A percentile compares a stretch with the other conserved stretches of the same genome.
Conservation (phyloP, 2,113 vertebrate species). For the Paedocypris sp. region DNA sequence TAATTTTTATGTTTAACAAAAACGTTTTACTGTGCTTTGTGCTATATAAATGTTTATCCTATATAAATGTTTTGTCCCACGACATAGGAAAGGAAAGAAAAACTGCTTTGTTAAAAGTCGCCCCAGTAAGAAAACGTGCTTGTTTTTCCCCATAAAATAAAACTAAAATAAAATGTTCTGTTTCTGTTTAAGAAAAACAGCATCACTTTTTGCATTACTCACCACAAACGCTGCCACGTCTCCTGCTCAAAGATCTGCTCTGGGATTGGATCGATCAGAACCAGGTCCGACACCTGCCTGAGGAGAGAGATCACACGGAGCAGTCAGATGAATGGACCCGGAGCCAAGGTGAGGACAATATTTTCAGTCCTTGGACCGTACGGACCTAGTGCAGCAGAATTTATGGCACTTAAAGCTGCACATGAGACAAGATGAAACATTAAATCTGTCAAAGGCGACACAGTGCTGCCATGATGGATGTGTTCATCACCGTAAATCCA, state of each 20-base stretch:
- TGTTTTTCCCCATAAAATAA: too few species aligned
- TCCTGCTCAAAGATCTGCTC: slow-evolving; percentile 63
- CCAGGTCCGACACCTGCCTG: slow-evolving; percentile 68
- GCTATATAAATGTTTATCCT: too few species aligned
- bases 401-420: slow-evolving; percentile 38
- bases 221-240: slow-evolving; percentile 65
- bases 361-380: slow-evolving; percentile 45
- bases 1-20: too few species aligned
- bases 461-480: background rate
- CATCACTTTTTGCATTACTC: slow-evolving; percentile 40
- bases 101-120: too few species aligned
- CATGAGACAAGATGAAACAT: slow-evolving; percentile 44
- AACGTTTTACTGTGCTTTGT: too few species aligned
- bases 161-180: too few species aligned
- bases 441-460: slow-evolving; percentile 43
- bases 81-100: too few species aligned
- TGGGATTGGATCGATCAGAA: slow-evolving; percentile 69
- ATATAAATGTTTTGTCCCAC: too few species aligned
- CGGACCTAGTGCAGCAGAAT: slow-evolving; percentile 38
- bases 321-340: slow-evolving; percentile 32
- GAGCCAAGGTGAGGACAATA: slow-evolving; percentile 31
- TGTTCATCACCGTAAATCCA: background rate
- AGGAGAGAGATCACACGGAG: slow-evolving; percentile 28
- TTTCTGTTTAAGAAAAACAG: too few species aligned
- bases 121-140: too few species aligned